A percentile compares a stretch with the other conserved stretches of the same genome.
phyloP scores from a whole-genome alignment of 2,113 vertebrate species.

The Hippoglossus stenolepis region DNA sequence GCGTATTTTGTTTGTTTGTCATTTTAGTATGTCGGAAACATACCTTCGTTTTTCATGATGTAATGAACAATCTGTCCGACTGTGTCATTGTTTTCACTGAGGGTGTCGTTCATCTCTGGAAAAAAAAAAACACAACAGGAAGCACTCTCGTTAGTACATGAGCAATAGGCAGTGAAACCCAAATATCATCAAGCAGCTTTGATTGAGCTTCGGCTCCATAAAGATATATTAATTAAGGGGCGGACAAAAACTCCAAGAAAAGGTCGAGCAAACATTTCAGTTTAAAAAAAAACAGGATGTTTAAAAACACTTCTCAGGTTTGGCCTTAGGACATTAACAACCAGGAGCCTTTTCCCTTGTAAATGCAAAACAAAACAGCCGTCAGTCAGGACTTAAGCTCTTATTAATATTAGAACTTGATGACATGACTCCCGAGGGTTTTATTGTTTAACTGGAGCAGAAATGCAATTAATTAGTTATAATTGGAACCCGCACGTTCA shows the following conservation, averaged over 20 bases:
- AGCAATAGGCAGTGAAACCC: too few species aligned
- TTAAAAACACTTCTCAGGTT: background rate
- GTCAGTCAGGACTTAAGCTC: background rate
- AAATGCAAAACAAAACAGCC: background rate
- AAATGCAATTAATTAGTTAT: background rate
- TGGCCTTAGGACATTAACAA: background rate
- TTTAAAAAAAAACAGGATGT: background rate
- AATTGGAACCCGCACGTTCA: background rate
- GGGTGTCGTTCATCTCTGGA: constrained; percentile 90
- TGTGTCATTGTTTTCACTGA: constrained; percentile 91
- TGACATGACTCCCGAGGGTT: background rate
- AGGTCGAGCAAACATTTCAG: too few species aligned
- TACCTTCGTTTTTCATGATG: constrained; percentile 99
- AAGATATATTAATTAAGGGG: too few species aligned
- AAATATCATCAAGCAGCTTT: background rate
- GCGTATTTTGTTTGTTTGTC: background rate
- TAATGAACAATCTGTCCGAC: constrained; percentile 93
- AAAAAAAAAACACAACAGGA: constrained; percentile 51
- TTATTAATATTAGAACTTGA: background rate
- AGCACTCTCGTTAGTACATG: background rate
- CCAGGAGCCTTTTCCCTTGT: background rate
- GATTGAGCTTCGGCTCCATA: too few species aligned
- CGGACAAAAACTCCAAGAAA: too few species aligned
- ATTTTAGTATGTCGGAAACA: background rate
- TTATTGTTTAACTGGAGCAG: background rate